These are phyloP conservation scores for Hozukius guyotensis DNA, from an alignment of 2,797 vertebrate species.

Conservation along the genomic window DNA sequence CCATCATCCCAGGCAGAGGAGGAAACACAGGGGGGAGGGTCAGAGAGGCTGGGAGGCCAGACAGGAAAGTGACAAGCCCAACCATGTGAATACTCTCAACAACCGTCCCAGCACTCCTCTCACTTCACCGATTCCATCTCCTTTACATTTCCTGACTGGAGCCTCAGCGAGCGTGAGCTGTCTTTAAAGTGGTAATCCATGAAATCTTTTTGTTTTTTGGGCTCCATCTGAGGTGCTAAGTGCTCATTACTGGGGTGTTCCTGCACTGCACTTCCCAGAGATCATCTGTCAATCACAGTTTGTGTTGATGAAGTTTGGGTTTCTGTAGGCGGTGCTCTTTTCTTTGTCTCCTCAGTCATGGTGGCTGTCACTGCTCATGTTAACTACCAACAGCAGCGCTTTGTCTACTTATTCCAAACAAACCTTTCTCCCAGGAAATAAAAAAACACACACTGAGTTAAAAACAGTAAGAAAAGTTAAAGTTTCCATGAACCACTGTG, in stretches of 20 bases:
- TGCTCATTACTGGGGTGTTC: constrained; percentile 48
- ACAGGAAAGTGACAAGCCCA: constrained; percentile 58
- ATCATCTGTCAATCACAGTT: constrained; percentile 47
- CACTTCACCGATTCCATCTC: constrained; percentile 36
- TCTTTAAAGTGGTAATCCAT: constrained; percentile 49
- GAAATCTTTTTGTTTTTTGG: neutral
- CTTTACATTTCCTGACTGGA: constrained; percentile 37
- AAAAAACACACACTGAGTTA: neutral
- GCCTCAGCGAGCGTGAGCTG: neutral
- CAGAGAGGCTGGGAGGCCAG: constrained; percentile 32
- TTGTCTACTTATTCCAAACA: constrained; percentile 23
- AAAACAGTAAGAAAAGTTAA: neutral
- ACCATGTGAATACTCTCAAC: constrained; percentile 33
- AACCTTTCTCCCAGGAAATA: constrained; percentile 7
- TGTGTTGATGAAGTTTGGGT: constrained; percentile 33
- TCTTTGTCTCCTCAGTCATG: constrained; percentile 18
- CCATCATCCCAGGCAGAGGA: constrained; percentile 19
- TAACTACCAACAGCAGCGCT: constrained; percentile 17
- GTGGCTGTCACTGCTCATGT: constrained; percentile 33
- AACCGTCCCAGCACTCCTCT: constrained; percentile 36
- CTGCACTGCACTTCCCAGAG: constrained; percentile 25
- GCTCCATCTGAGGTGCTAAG: constrained; percentile 22
- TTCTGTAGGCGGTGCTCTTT: constrained; percentile 29
- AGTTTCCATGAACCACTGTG: neutral
- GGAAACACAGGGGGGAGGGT: neutral